These are phyloP conservation scores for Sarcophaga rosellei DNA, from an alignment of 2,888 invertebrate genomes.

Conservation along the genomic window DNA sequence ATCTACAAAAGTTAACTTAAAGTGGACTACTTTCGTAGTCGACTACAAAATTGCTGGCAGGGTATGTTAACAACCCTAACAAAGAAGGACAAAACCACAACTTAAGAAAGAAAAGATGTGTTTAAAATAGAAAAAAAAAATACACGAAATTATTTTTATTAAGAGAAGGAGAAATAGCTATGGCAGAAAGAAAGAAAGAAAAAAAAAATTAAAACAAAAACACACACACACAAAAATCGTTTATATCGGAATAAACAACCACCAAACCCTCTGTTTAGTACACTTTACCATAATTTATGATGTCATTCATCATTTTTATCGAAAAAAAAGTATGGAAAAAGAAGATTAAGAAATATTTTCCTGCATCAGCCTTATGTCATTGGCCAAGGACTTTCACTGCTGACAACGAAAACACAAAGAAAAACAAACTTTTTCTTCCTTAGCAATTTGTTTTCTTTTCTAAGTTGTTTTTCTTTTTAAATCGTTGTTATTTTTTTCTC, in stretches of 20 bases:
- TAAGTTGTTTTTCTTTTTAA: constrained; percentile 3
- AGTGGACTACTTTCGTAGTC: no score
- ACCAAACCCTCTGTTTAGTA: constrained; percentile 80
- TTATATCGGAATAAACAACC: constrained; percentile 81
- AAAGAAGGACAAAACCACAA: constrained; percentile 50
- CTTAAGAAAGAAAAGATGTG: constrained; percentile 31
- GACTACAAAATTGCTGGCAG: no score
- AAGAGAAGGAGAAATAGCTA: constrained; percentile 10
- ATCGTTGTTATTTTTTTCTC: not conserved
- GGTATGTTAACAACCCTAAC: not conserved
- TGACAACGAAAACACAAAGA: constrained; percentile 53
- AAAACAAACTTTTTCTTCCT: constrained; percentile 13
- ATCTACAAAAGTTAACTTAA: no score
- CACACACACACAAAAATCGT: constrained; percentile 74
- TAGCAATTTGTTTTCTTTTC: not conserved
- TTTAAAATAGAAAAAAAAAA: no score
- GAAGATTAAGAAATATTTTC: constrained; percentile 77
- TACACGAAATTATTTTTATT: constrained; percentile 28
- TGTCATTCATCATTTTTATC: constrained; percentile 82
- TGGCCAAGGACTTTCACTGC: constrained; percentile 79
- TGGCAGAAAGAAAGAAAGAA: not conserved
- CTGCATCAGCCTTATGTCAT: constrained; percentile 79
- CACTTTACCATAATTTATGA: constrained; percentile 81
- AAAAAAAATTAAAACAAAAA: constrained; percentile 48
- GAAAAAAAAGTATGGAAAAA: constrained; percentile 75